Base-by-base conservation (phyloP, 1,140 invertebrate species). In the Aphelinus atriplicis region DNA sequence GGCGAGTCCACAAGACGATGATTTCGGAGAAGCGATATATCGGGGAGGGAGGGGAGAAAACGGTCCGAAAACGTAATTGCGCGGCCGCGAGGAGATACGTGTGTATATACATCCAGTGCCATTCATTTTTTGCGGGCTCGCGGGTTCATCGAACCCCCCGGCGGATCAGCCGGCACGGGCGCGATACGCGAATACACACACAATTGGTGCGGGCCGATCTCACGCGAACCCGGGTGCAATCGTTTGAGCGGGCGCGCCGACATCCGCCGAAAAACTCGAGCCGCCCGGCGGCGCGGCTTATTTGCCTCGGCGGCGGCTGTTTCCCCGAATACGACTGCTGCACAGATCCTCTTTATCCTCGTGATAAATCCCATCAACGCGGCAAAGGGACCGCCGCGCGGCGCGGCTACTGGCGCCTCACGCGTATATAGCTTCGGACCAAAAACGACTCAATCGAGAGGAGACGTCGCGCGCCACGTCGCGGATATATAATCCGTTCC, bases 131-230 rank as follows among this genome's bases (percentile, higher is more conserved):
- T 26, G 26, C 26, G 26, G 26, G 0, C 26, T 26, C 26, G 26
- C 51, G 4, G 26, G 67, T 60, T 60, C 67, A 69, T 48, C 56
- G 67, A 69, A 69, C 67, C 45, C n/a, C 9, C 45, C 4, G 1
- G 7, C 4, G n/a, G 26, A 26, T 26, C 26, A 26, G 26, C 26
- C 26, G 26, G 0, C 26, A 26, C 26, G 26, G 26, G 26, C 26
- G 26, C 26, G 26, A 26, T 26, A 26, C 26, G 26, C 26, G 26
- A 26, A 26, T 26, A 26, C 26, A 26, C 26, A 26, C 26, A 26
- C 26, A 26, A 26, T 26, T 26, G 26, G 26, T 26, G 26, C 58
- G 57, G 68, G 62, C 47, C 3, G 65, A 53, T 62, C 46, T 48
- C 10, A 50, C 7, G 58, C 2, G 26, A 26, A 26, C 26, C 26